Base-by-base conservation (phyloP, 2,797 vertebrate species). In the Sebastes oblongus region DNA sequence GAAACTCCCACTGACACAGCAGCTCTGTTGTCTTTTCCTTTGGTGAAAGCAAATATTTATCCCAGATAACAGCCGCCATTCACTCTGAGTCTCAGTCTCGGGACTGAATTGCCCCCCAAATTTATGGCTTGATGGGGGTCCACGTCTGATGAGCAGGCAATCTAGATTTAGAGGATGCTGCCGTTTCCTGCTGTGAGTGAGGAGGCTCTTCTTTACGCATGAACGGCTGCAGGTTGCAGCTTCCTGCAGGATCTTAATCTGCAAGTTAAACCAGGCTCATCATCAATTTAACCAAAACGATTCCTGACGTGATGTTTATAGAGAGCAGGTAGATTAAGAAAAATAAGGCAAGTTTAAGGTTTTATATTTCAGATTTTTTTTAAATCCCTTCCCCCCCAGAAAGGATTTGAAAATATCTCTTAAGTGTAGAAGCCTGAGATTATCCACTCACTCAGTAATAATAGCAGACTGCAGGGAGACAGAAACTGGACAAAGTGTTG, bases 11-110 rank as follows among this genome's bases (percentile, higher is more conserved):
- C 20, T 52, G 50, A 52, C 20, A 50, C 46, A 52, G 50, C 50
- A 52, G 50, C 50, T 20, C 50, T 52, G 46, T 50, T 52, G 46
- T 20, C 46, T 52, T 52, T 20, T 46, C 42, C 75, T 87, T 85
- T 82, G 84, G 32, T 32, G 8, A 18, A 92, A 91, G 92, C 91
- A 91, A 95, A 95, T 93, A 93, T 95, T 95, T 92, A 91, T 81
- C 61, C 61, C 73, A 91, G 95, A 95, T 95, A 95, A 92, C 61
- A 64, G 32, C 90, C 86, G 76, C 75, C 72, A 78, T 67, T 85
- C 72, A 85, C 77, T 89, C 36, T 39, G 36, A 39, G 36, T 39
- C 36, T 39, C 36, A 39, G 88, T 82, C 50, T 81, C 77, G 29
- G 77, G 85, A 65, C 66, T 85, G 85, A 87, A 84, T 78, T 81